These are phyloP conservation scores for Anguilla marmorata DNA, from an alignment of 2,797 vertebrate species.

Conservation along the genomic window DNA sequence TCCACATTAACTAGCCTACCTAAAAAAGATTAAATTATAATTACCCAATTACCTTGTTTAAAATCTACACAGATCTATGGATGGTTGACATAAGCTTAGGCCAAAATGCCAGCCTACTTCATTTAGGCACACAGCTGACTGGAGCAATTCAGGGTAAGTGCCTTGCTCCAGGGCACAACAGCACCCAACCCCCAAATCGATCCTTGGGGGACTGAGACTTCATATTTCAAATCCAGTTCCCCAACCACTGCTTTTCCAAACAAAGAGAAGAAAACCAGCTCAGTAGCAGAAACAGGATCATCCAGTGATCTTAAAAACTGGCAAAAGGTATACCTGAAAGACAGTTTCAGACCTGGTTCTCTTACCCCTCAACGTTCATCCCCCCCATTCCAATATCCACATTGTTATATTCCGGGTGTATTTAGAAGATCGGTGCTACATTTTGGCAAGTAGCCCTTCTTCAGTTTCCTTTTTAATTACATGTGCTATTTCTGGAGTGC, in stretches of 20 bases:
- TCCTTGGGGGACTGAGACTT: not conserved
- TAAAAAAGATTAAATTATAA: not conserved
- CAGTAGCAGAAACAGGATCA: slow-evolving; percentile 9
- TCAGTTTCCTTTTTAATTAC: slow-evolving; percentile 15
- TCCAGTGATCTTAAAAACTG: not conserved
- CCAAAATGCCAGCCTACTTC: not conserved
- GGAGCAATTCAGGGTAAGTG: not conserved
- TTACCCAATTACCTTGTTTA: not conserved
- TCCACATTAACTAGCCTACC: no score
- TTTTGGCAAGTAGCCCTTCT: not conserved
- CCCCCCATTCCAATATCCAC: not conserved
- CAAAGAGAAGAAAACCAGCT: slow-evolving; percentile 5
- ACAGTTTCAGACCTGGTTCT: not conserved
- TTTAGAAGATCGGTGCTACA: not conserved
- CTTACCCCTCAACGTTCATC: no score
- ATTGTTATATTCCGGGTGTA: not conserved
- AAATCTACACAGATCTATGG: not conserved
- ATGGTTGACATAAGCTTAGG: not conserved
- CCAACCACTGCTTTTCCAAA: slow-evolving; percentile 7
- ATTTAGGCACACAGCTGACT: not conserved
- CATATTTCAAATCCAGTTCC: slow-evolving; percentile 18
- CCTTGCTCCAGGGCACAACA: not conserved
- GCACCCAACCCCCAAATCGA: not conserved
- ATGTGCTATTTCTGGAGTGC: not conserved
- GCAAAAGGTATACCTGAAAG: not conserved